A percentile compares a stretch with the other conserved stretches of the same genome.
phyloP scores from a whole-genome alignment of 1,140 invertebrate genomes.

The Psilanteris sp. region DNA sequence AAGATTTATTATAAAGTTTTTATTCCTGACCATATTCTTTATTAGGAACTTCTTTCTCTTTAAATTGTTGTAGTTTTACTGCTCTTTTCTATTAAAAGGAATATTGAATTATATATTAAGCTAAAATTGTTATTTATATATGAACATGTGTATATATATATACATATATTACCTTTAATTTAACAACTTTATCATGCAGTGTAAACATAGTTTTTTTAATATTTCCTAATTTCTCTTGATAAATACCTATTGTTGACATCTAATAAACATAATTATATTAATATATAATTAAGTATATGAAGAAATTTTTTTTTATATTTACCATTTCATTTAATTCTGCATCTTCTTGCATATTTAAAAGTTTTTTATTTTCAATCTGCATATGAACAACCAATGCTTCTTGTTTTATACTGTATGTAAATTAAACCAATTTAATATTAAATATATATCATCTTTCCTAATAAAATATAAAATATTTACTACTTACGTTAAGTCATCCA shows the following conservation, averaged over 20 bases:
- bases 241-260: slow-evolving; percentile 71
- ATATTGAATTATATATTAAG: not conserved
- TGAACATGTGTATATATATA: not conserved
- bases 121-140: not conserved
- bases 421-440: too few relatives aligned
- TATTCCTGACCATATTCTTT: slow-evolving; percentile 72
- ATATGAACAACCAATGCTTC: slow-evolving; percentile 71
- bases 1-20: slow-evolving; percentile 35
- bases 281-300: slow-evolving; percentile 2
- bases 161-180: slow-evolving; percentile 75
- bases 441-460: too few relatives aligned
- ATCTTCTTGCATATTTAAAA: slow-evolving; percentile 71
- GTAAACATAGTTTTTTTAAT: slow-evolving; percentile 75
- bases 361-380: slow-evolving; percentile 74
- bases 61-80: slow-evolving; percentile 72
- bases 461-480: too few relatives aligned
- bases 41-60: slow-evolving; percentile 73
- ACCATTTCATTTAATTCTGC: slow-evolving; percentile 74
- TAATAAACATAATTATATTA: slow-evolving; percentile 40
- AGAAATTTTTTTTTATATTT: slow-evolving; percentile 35
- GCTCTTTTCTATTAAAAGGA: slow-evolving; percentile 72
- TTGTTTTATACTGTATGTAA: slow-evolving; percentile 77
- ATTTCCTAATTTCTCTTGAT: slow-evolving; percentile 72
- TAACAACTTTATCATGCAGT: slow-evolving; percentile 73
- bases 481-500: slow-evolving; percentile 75